A percentile compares a stretch with the other conserved stretches of the same genome.
phyloP scores from a whole-genome alignment of 1,140 invertebrate genomes.

The Coptotermes formosanus region DNA sequence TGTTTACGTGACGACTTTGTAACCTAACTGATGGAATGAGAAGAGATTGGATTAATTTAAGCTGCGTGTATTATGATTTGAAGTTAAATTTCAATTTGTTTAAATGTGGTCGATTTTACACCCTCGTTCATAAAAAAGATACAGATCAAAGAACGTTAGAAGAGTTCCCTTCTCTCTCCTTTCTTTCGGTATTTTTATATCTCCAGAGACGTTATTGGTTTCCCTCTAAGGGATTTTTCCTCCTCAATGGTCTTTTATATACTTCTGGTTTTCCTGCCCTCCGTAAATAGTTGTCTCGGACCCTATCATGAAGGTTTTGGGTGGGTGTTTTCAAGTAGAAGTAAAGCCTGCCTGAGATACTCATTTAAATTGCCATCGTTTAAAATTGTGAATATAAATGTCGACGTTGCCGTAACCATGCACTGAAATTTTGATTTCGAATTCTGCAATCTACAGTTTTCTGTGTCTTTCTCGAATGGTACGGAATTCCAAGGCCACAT shows the following conservation, averaged over 20 bases:
- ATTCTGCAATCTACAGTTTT: too few relatives aligned
- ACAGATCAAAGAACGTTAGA: neutral
- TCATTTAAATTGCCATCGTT: too few relatives aligned
- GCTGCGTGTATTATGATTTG: too few relatives aligned
- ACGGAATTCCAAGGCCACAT: too few relatives aligned
- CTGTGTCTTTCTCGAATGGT: too few relatives aligned
- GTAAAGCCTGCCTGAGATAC: neutral
- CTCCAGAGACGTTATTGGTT: neutral
- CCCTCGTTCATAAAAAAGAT: neutral
- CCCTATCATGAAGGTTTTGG: neutral
- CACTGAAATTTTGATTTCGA: too few relatives aligned
- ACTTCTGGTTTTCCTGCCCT: conserved; percentile 1
- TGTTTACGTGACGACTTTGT: too few relatives aligned
- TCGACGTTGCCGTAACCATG: too few relatives aligned
- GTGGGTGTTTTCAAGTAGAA: neutral
- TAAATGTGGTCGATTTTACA: neutral
- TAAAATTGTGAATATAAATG: too few relatives aligned
- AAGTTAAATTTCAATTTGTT: neutral
- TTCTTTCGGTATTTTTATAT: neutral
- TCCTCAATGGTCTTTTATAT: neutral
- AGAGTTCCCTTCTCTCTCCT: neutral
- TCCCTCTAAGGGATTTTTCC: neutral
- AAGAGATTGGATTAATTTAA: too few relatives aligned
- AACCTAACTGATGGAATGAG: too few relatives aligned
- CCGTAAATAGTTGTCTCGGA: neutral